Conservation (phyloP, 2,888 invertebrate species). For the Leucania comma region DNA sequence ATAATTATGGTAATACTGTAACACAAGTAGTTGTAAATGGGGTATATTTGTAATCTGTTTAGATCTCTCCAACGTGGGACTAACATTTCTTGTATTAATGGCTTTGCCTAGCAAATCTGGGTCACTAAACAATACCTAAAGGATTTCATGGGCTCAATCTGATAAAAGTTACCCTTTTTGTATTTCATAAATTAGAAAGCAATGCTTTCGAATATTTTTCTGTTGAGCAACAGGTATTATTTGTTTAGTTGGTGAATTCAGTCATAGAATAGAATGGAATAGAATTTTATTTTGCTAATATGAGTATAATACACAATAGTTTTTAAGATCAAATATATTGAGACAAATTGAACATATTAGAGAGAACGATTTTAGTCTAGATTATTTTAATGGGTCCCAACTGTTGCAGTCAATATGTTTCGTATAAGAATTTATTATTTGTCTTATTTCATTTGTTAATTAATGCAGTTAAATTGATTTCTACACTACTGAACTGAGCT, state of each 20-base stretch:
- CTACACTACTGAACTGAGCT: no score
- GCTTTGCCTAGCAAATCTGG: constrained; percentile 5
- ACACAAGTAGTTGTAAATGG: constrained; percentile 48
- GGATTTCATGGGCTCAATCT: background rate
- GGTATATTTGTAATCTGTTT: constrained; percentile 39
- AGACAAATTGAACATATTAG: no score
- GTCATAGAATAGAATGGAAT: no score
- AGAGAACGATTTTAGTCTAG: no score
- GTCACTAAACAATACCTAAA: background rate
- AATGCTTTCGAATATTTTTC: background rate
- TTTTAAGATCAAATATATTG: no score
- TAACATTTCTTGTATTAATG: constrained; percentile 33
- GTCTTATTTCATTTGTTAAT: no score
- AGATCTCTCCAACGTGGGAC: constrained; percentile 34
- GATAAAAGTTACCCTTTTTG: background rate
- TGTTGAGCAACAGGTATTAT: background rate
- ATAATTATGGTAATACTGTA: constrained; percentile 54
- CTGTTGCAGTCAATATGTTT: no score
- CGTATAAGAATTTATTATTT: no score
- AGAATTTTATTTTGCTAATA: no score
- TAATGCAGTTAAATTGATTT: no score
- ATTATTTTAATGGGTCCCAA: no score
- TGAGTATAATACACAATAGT: no score
- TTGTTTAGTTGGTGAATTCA: background rate
- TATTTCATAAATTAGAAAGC: background rate